phyloP scores from a whole-genome alignment of 2,797 vertebrate species.

The Melanotaenia trifasciata region DNA sequence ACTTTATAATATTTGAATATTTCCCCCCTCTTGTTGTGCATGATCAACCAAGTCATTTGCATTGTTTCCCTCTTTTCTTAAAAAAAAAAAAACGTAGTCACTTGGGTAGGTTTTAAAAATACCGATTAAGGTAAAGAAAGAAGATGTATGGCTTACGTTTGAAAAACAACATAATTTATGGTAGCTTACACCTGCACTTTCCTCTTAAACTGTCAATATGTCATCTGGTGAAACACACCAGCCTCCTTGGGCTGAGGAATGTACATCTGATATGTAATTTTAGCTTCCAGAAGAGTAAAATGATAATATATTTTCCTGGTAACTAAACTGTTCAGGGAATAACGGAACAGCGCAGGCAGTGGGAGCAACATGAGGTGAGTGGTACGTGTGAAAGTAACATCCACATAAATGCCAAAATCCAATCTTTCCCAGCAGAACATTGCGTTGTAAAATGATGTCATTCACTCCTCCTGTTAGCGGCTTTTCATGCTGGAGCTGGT shows the following conservation, averaged over 20 bases:
- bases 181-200: background rate
- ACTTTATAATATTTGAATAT: background rate
- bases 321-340: background rate
- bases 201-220: background rate
- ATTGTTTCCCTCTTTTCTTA: background rate
- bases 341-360: background rate
- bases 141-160: background rate
- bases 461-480: background rate
- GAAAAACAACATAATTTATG: background rate
- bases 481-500: background rate
- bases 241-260: background rate
- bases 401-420: background rate
- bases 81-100: background rate
- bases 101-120: background rate
- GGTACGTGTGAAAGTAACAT: background rate
- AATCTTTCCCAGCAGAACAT: background rate
- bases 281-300: background rate
- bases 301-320: background rate
- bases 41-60: background rate
- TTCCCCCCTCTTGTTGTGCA: background rate
- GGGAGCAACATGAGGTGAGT: background rate
- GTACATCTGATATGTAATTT: background rate
- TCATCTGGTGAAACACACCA: background rate
- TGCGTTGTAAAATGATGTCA: background rate
- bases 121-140: background rate